Evolutionary conservation across 2,888 invertebrate genomes (phyloP).

Genomic region (Noctua janthe): DNA sequence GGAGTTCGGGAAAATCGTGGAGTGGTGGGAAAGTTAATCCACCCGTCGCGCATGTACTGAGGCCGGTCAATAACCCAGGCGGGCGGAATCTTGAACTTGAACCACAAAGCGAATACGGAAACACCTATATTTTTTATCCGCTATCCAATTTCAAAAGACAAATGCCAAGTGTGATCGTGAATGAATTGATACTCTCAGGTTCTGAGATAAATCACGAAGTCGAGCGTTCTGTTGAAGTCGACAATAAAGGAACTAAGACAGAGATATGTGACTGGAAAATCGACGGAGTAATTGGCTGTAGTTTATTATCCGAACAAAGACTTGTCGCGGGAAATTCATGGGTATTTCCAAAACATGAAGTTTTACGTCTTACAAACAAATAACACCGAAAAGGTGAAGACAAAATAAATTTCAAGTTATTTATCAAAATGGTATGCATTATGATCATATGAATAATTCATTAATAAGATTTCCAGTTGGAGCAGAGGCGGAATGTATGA

Average conservation of each 20-base stretch:
- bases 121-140: constrained; percentile 71
- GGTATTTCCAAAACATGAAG: constrained; percentile 36
- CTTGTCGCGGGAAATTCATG: constrained; percentile 24
- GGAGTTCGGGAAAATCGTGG: constrained; percentile 65
- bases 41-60: constrained; percentile 79
- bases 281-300: constrained; percentile 37
- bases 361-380: constrained; percentile 15
- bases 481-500: constrained; percentile 21
- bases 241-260: constrained; percentile 39
- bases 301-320: constrained; percentile 40
- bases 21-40: constrained; percentile 69
- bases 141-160: constrained; percentile 71
- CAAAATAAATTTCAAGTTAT: constrained; percentile 36
- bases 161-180: constrained; percentile 67
- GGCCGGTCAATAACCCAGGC: constrained; percentile 84
- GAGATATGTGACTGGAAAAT: constrained; percentile 39
- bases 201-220: constrained; percentile 62
- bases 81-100: constrained; percentile 87
- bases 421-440: constrained; percentile 48
- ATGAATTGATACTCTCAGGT: constrained; percentile 55
- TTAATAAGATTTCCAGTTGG: constrained; percentile 36
- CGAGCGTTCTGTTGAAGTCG: constrained; percentile 60
- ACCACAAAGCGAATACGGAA: constrained; percentile 79
- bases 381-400: constrained; percentile 3
- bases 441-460: constrained; percentile 53